phyloP scores from a whole-genome alignment of 2,888 invertebrate species.

The Kryphioiulus occultus region DNA sequence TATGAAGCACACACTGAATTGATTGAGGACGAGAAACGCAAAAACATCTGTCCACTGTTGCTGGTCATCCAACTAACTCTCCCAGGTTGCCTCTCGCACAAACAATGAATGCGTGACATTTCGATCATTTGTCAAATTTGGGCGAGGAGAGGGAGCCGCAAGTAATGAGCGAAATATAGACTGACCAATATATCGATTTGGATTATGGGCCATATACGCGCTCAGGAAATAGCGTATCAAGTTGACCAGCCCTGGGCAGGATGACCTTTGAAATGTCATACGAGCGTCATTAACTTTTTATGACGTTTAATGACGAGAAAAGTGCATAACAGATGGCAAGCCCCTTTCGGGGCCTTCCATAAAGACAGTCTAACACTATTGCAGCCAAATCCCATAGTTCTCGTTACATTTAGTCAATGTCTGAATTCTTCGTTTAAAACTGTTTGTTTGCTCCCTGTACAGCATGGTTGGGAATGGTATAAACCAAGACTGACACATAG shows the following conservation, averaged over 20 bases:
- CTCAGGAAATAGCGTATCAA: neutral
- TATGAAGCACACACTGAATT: neutral
- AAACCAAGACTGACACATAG: too few relatives aligned
- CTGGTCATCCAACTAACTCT: neutral
- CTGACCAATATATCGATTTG: conserved; percentile 28
- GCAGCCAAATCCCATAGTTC: neutral
- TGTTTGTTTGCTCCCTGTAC: too few relatives aligned
- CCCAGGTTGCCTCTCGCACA: neutral
- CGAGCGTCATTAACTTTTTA: conserved; percentile 25
- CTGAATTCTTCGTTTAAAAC: too few relatives aligned
- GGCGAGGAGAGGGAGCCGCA: neutral
- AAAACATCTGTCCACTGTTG: neutral
- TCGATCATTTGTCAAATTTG: conserved; percentile 20
- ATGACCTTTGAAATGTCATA: conserved; percentile 38
- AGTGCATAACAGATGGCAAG: neutral
- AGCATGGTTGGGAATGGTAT: too few relatives aligned
- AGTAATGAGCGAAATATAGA: conserved; percentile 21
- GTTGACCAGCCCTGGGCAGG: neutral
- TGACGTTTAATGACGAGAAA: neutral
- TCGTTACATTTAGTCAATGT: neutral
- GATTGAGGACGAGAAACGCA: neutral
- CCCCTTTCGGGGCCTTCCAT: neutral
- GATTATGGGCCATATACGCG: neutral
- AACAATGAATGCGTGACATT: conserved; percentile 17
- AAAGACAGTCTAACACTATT: neutral